A percentile compares a stretch with the other conserved stretches of the same genome.
Conservation (phyloP, 2,888 invertebrate genomes). For the Drosophila infuscata region DNA sequence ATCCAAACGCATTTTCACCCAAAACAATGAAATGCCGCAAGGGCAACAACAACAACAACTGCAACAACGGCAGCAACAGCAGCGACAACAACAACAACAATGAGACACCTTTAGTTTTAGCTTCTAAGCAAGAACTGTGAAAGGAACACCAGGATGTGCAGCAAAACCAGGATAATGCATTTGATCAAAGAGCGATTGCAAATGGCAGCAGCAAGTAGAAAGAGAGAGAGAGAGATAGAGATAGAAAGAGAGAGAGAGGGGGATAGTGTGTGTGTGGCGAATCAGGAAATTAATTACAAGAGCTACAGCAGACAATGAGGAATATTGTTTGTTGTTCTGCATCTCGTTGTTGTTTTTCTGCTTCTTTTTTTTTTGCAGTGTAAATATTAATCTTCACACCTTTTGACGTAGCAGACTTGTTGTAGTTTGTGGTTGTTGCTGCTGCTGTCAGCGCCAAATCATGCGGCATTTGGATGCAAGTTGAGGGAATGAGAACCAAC, state of each 20-base stretch:
- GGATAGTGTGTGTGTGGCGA: background rate
- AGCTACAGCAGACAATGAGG: conserved; percentile 54
- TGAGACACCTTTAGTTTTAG: conserved; percentile 30
- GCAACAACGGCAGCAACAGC: background rate
- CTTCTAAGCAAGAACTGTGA: conserved; percentile 56
- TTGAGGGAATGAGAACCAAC: conserved; percentile 33
- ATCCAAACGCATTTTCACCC: conserved; percentile 53
- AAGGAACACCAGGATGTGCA: background rate
- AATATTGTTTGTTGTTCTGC: conserved; percentile 11
- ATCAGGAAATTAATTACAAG: conserved; percentile 70
- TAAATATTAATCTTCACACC: conserved; percentile 79
- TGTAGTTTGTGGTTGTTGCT: conserved; percentile 26
- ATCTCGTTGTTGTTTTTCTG: conserved; percentile 10
- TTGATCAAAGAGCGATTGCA: conserved; percentile 64
- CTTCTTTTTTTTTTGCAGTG: conserved; percentile 33
- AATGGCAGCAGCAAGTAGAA: conserved; percentile 38
- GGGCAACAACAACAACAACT: conserved; percentile 38
- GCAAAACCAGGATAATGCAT: conserved; percentile 56
- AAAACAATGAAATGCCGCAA: conserved; percentile 70
- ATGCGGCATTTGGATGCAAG: conserved; percentile 56
- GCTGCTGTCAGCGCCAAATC: conserved; percentile 41
- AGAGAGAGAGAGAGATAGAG: background rate
- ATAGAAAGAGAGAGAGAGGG: background rate
- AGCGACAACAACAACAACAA: conserved; percentile 25
- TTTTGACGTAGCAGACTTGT: conserved; percentile 50